phyloP scores from a whole-genome alignment of 2,113 vertebrate species.

The Vidua chalybeata region DNA sequence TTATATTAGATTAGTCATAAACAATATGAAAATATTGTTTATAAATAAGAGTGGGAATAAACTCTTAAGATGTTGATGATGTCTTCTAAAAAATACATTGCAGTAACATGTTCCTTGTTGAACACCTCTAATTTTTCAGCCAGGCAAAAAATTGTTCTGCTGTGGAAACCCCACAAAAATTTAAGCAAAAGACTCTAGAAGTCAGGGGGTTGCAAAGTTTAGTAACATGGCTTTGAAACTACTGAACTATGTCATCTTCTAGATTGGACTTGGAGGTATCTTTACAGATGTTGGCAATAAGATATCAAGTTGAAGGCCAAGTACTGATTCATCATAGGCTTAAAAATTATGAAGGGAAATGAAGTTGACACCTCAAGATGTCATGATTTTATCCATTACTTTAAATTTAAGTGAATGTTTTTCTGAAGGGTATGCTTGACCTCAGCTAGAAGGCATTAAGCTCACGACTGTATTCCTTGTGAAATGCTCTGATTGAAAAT shows the following conservation, averaged over 20 bases:
- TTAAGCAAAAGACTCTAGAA: not conserved
- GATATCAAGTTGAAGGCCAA: not conserved
- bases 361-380: not conserved
- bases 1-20: not conserved
- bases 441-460: not conserved
- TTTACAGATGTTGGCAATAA: not conserved
- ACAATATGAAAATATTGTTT: not conserved
- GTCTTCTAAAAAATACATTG: not conserved
- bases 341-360: not conserved
- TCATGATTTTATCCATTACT: not conserved
- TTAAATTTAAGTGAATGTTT: not conserved
- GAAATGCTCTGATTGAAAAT: not conserved
- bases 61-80: not conserved
- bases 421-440: not conserved
- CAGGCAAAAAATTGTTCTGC: not conserved
- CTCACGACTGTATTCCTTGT: not conserved
- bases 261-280: not conserved
- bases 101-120: not conserved
- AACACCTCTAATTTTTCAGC: not conserved
- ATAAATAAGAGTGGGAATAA: not conserved
- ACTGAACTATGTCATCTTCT: fast-evolving
- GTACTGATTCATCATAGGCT: not conserved
- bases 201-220: not conserved
- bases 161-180: not conserved
- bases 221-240: not conserved